These are phyloP conservation scores for Solenopsis invicta DNA, from an alignment of 1,140 invertebrate genomes.

Conservation along the genomic window DNA sequence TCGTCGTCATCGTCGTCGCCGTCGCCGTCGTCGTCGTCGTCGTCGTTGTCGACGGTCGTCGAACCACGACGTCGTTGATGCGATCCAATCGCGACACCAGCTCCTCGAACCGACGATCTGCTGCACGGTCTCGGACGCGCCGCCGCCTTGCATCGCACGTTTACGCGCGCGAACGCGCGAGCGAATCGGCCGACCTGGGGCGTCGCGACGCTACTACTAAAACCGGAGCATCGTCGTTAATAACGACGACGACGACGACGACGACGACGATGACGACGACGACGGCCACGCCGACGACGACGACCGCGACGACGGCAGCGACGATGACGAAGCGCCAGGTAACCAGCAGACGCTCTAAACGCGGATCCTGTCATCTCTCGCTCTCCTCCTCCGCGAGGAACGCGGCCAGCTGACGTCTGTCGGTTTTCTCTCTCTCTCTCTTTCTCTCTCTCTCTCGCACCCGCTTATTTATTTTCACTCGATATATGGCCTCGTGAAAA, in stretches of 20 bases:
- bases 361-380: conserved; percentile 47
- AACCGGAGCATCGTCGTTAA: conserved; percentile 65
- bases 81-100: conserved; percentile 83
- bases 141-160: conserved; percentile 74
- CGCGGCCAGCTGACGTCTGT: conserved; percentile 10
- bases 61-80: conserved; percentile 79
- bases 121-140: conserved; percentile 77
- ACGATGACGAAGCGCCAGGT: conserved; percentile 40
- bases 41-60: not conserved
- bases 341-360: conserved; percentile 63
- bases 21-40: conserved; percentile 40
- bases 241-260: conserved; percentile 4
- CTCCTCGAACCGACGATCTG: conserved; percentile 85
- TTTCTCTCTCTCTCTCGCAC: conserved; percentile 6
- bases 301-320: conserved; percentile 7
- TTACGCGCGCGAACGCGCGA: conserved; percentile 59
- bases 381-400: conserved; percentile 23
- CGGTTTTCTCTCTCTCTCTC: not conserved
- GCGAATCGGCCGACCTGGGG: conserved; percentile 69
- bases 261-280: too few relatives aligned
- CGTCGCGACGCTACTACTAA: conserved; percentile 85
- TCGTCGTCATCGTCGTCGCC: conserved; percentile 38
- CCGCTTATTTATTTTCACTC: conserved; percentile 46
- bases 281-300: too few relatives aligned
- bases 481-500: not conserved